Evolutionary conservation across 2,888 invertebrate species (phyloP), one percentile per base, ranked within the genome.

Genomic region (Agrilus mali): DNA sequence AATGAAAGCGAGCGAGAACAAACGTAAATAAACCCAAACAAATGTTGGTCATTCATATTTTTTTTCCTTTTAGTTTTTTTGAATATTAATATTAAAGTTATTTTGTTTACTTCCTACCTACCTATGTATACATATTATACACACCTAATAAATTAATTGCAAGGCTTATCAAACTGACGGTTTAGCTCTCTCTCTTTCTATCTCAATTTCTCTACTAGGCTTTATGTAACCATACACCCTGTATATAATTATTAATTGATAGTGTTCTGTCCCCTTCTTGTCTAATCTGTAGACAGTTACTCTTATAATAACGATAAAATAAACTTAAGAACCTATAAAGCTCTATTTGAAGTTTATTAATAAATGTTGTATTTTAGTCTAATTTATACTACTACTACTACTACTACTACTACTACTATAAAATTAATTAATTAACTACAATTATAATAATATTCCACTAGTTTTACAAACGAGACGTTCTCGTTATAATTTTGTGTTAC

Each of bases 31-130:
- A 27, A 27, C 10, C 10, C 10, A 10, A 27, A 60, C 58, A 60
- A 61, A 61, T 58, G 60, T 60, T 60, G 62, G 60, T 60, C 61
- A 62, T n/a, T n/a, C n/a, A n/a, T n/a, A n/a, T n/a, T n/a, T n/a
- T n/a, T n/a, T n/a, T n/a, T n/a, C 17, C 3, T 3, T 17, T 17
- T 17, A 4, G 3, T 17, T 5, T 20, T 20, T 20, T 20, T 20
- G 4, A 20, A 20, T 20, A 20, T 6, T 4, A 20, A 4, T 20
- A 20, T 20, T 20, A 17, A n/a, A n/a, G 3, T 5, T 17, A 20
- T 20, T 20, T 20, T 20, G 7, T 20, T 20, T 4, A 20, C 20
- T n/a, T n/a, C n/a, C n/a, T n/a, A n/a, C n/a, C n/a, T n/a, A n/a
- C n/a, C n/a, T 20, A 20, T 20, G 6, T 4, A 20, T 20, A 20